These are phyloP conservation scores for Coracias cyanogaster DNA, from an alignment of 2,797 vertebrate genomes.

Conservation along the genomic window DNA sequence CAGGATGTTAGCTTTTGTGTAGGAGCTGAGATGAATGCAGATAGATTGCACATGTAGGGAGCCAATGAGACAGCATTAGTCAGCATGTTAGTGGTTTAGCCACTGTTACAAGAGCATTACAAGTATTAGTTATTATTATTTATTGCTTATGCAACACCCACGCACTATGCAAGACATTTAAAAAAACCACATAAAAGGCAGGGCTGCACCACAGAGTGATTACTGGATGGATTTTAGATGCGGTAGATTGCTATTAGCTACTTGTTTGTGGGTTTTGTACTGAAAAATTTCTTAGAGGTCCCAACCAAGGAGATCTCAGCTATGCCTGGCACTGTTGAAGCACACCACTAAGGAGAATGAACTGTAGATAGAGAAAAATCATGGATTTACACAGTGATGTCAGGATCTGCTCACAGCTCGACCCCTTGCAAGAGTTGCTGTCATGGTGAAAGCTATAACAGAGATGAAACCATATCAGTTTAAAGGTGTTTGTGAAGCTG, in stretches of 20 bases:
- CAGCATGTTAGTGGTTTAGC: conserved; percentile 41
- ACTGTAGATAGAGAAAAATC: not conserved
- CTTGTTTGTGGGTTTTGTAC: not conserved
- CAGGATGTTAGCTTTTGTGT: not conserved
- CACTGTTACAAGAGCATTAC: conserved; percentile 20
- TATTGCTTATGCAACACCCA: conserved; percentile 55
- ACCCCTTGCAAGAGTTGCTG: not conserved
- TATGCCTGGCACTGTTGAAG: not conserved
- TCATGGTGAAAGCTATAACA: fast-evolving
- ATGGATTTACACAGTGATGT: not conserved
- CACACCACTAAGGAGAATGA: conserved; percentile 18
- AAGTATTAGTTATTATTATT: conserved; percentile 66
- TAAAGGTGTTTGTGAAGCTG: not conserved
- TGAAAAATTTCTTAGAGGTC: conserved; percentile 7
- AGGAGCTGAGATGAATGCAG: not conserved
- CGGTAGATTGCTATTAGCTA: conserved; percentile 36
- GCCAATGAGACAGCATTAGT: conserved; percentile 48
- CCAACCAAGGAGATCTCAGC: not conserved
- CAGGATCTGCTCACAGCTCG: not conserved
- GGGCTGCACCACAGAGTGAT: not conserved
- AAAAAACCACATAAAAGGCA: conserved; percentile 59
- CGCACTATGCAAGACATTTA: conserved; percentile 26
- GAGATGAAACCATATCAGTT: not conserved
- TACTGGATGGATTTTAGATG: conserved; percentile 28
- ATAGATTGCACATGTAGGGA: conserved; percentile 8